Evolutionary conservation across 1,140 invertebrate species (phyloP), one percentile per base, ranked within the genome.

Genomic region (Cydia amplana): DNA sequence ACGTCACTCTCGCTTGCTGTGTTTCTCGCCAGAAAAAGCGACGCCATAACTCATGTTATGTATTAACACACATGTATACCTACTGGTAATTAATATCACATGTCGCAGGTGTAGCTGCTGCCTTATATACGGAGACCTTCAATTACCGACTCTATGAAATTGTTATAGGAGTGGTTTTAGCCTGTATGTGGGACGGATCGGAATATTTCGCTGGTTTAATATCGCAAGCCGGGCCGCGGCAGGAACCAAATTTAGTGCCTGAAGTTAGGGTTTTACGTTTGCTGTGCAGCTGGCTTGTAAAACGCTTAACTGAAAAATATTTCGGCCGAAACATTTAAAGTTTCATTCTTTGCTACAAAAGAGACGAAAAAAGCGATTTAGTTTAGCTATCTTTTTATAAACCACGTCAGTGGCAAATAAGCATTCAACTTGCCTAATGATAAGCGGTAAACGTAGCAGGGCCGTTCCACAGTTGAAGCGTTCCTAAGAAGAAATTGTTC

Each of bases 141-240:
- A 55, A 55, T 55, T 18, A 55, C 25, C 4, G 14, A n/a, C 25
- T 25, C 7, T 7, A 16, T 67, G 25, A 2, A 5, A 55, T 55
- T 4, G 51, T 55, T n/a, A 20, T 55, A 55, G 20, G n/a, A 18
- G 51, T 6, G 64, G 14, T 32, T 32, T 32, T 67, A 18, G 25
- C 64, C 25, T 67, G 28, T 16, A 36, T 4, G 25, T 64, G 9
- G 3, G 63, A 18, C 4, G 6, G 14, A 32, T 67, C 4, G 14
- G 16, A 67, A 67, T 67, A 67, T 67, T 67, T 40, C 28, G 28
- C 64, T n/a, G 28, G 64, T 67, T 28, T 67, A 67, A 67, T 67
- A 67, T 32, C 64, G 64, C 36, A 10, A 40, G 36, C 36, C 36
- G 7, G n/a, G 12, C 25, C 25, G 64, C 25, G 25, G 63, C 32